These are phyloP conservation scores for Budorcas taxicolor DNA, from an alignment of 2,113 vertebrate species.

Conservation along the genomic window DNA sequence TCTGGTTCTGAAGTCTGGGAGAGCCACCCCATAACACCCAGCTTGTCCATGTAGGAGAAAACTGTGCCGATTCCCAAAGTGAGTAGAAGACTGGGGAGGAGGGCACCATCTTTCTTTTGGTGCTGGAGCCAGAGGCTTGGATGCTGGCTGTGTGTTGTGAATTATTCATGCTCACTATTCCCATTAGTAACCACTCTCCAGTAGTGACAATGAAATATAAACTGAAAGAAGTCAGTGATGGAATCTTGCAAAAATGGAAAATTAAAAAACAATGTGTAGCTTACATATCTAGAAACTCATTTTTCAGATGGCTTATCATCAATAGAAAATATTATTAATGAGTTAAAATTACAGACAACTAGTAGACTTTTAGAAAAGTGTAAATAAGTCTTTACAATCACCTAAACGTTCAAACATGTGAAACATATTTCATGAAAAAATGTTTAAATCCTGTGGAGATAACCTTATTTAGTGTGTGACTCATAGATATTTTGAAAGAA, in stretches of 20 bases:
- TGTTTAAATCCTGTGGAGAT: constrained; percentile 61
- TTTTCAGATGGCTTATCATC: constrained; percentile 50
- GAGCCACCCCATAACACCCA: background rate
- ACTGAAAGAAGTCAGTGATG: background rate
- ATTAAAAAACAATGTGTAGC: constrained; percentile 9
- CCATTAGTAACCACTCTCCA: background rate
- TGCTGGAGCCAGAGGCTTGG: background rate
- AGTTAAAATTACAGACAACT: constrained; percentile 48
- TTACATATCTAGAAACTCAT: constrained; percentile 42
- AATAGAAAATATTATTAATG: constrained; percentile 55
- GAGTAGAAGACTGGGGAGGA: background rate
- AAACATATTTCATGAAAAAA: constrained; percentile 43
- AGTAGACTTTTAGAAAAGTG: constrained; percentile 62
- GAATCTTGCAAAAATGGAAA: constrained; percentile 22
- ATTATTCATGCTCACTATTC: background rate
- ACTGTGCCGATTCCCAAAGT: background rate
- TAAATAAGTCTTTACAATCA: constrained; percentile 57
- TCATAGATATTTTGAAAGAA: constrained; percentile 61
- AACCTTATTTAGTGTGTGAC: constrained; percentile 39
- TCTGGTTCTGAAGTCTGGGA: background rate
- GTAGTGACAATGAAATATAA: background rate
- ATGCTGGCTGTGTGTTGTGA: background rate
- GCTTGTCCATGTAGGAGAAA: background rate
- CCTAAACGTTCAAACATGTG: constrained; percentile 48
- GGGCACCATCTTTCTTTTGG: background rate